Conservation (phyloP, 2,113 vertebrate species). For the Thermophis baileyi region DNA sequence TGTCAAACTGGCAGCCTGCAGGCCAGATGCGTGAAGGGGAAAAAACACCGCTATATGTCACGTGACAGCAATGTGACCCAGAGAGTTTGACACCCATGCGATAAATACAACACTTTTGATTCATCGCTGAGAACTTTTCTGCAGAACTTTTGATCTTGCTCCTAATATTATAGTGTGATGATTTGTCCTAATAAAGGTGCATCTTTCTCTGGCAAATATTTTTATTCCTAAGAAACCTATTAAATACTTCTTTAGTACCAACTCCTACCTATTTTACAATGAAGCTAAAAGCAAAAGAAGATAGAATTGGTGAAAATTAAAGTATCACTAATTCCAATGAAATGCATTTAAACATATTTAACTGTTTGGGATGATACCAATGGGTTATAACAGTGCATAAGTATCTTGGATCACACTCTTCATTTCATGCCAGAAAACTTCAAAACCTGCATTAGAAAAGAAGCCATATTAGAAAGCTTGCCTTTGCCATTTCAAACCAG, state of each 20-base stretch:
- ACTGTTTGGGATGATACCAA: neutral
- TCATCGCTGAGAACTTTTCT: neutral
- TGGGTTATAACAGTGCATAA: neutral
- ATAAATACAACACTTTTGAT: no score
- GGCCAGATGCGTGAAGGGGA: no score
- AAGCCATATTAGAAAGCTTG: neutral
- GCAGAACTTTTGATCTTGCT: neutral
- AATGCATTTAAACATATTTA: neutral
- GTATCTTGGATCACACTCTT: neutral
- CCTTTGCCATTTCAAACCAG: neutral
- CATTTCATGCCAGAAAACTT: conserved; percentile 16
- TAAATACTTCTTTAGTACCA: neutral
- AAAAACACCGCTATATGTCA: no score
- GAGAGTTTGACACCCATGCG: no score
- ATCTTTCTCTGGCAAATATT: neutral
- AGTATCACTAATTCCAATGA: neutral
- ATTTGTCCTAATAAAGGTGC: neutral
- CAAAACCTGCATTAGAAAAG: neutral
- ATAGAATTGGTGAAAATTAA: neutral
- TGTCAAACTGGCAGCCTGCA: no score
- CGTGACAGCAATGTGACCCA: no score
- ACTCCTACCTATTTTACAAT: neutral
- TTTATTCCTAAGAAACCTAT: neutral
- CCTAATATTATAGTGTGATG: neutral
- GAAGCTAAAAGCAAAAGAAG: neutral